Percentiles rank a stretch among this genome's conserved stretches.
phyloP scores from a whole-genome alignment of 2,888 invertebrate genomes.

The Drosophila maculinotata region DNA sequence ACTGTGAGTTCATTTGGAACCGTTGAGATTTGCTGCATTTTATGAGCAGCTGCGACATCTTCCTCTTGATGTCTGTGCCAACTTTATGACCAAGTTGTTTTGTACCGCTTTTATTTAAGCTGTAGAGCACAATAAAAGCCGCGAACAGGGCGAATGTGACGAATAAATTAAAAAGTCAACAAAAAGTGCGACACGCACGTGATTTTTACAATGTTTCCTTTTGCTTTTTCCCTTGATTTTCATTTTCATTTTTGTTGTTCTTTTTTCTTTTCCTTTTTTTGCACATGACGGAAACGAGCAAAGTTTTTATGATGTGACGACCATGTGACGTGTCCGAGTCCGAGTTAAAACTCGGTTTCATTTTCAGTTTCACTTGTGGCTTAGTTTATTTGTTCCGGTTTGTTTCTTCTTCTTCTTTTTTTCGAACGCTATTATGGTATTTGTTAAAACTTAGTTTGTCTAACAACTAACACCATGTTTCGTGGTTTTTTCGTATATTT shows the following conservation, averaged over 20 bases:
- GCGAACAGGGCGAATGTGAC: constrained; percentile 52
- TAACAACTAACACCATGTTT: not conserved
- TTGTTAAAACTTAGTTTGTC: not conserved
- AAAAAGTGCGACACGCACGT: constrained; percentile 70
- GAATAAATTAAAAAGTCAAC: constrained; percentile 66
- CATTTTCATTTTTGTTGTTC: constrained; percentile 37
- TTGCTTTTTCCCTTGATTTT: constrained; percentile 10
- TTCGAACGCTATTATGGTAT: not conserved
- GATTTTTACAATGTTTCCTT: constrained; percentile 69
- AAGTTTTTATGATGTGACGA: constrained; percentile 65
- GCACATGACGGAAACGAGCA: constrained; percentile 53
- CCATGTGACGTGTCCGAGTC: constrained; percentile 28
- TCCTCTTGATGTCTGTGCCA: constrained; percentile 27
- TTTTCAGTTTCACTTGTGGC: constrained; percentile 59
- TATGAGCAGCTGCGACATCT: constrained; percentile 26
- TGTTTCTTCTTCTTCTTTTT: not conserved
- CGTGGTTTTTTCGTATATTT: no score
- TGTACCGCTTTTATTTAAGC: constrained; percentile 23
- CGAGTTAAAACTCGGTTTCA: constrained; percentile 41
- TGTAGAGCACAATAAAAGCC: constrained; percentile 44
- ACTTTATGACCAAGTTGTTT: constrained; percentile 52
- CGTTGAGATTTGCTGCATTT: constrained; percentile 22
- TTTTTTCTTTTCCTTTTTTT: constrained; percentile 16
- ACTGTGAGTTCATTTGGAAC: constrained; percentile 4
- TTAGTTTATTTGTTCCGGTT: constrained; percentile 8